These are phyloP conservation scores for Leptogaster cylindrica DNA, from an alignment of 2,888 invertebrate genomes.

Conservation along the genomic window DNA sequence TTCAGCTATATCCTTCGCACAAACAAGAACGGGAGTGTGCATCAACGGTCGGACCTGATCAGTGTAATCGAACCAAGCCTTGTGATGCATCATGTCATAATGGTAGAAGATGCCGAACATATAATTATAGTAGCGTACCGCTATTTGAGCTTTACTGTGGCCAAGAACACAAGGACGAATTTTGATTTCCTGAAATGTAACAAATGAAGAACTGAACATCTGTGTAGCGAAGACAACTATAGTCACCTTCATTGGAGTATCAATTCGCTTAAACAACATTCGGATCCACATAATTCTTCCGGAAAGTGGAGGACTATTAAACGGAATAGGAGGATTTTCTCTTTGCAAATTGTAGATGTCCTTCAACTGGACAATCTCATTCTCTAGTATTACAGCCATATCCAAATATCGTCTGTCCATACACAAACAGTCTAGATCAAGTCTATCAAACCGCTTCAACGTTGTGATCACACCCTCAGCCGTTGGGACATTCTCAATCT, in stretches of 20 bases:
- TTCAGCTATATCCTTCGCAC: constrained; percentile 61
- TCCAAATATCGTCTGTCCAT: constrained; percentile 78
- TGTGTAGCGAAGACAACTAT: neutral
- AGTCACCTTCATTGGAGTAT: constrained; percentile 74
- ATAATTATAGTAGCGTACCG: constrained; percentile 79
- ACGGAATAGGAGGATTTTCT: constrained; percentile 73
- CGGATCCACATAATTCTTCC: constrained; percentile 86
- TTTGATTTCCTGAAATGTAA: constrained; percentile 51
- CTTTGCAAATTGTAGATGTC: constrained; percentile 77
- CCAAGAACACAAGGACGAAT: constrained; percentile 62
- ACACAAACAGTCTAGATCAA: constrained; percentile 74
- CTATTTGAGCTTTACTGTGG: constrained; percentile 73
- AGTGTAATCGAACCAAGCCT: constrained; percentile 79
- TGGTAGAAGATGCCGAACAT: constrained; percentile 80
- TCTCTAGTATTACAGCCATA: constrained; percentile 70
- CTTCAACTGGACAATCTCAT: constrained; percentile 73
- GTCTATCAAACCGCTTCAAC: constrained; percentile 71
- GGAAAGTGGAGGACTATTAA: constrained; percentile 79
- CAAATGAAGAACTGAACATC: too few species aligned
- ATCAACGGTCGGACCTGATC: constrained; percentile 70
- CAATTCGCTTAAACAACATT: constrained; percentile 75
- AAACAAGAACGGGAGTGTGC: constrained; percentile 71
- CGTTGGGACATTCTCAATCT: constrained; percentile 60
- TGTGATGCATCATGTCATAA: constrained; percentile 82
- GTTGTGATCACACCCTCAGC: constrained; percentile 65